Evolutionary conservation across 64 coral and sea anemone species (phyloP).

Genomic region (Montipora sp.): DNA sequence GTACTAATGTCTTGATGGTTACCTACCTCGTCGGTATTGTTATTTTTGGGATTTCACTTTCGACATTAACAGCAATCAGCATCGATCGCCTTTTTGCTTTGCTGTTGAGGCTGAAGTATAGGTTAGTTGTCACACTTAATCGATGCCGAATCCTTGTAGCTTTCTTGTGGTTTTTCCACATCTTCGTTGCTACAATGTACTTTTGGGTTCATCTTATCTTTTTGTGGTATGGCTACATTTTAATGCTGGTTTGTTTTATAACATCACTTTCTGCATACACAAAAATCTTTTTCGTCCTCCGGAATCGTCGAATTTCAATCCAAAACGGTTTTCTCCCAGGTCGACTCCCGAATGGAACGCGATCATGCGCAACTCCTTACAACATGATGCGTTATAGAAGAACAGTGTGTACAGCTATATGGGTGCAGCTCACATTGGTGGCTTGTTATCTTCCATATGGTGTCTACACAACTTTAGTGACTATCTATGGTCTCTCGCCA

Average conservation of each 20-base stretch:
- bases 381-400: conserved; percentile 6
- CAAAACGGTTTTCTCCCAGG: neutral
- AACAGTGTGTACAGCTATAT: neutral
- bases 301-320: neutral
- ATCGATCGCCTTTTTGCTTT: conserved; percentile 16
- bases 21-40: neutral
- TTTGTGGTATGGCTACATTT: neutral
- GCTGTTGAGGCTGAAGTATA: neutral
- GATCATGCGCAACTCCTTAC: neutral
- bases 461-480: neutral
- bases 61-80: conserved; percentile 20
- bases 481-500: neutral
- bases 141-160: neutral
- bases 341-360: neutral
- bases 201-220: conserved; percentile 22
- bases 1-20: neutral
- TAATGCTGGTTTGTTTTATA: neutral
- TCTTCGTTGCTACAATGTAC: neutral
- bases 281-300: neutral
- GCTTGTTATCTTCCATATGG: conserved; percentile 22
- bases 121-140: conserved; percentile 10
- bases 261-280: neutral
- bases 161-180: neutral
- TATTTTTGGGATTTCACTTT: conserved; percentile 3
- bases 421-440: conserved; percentile 10